phyloP scores from a whole-genome alignment of 1,140 invertebrate species.

The fruit fly (Drosophila melanogaster) region DNA sequence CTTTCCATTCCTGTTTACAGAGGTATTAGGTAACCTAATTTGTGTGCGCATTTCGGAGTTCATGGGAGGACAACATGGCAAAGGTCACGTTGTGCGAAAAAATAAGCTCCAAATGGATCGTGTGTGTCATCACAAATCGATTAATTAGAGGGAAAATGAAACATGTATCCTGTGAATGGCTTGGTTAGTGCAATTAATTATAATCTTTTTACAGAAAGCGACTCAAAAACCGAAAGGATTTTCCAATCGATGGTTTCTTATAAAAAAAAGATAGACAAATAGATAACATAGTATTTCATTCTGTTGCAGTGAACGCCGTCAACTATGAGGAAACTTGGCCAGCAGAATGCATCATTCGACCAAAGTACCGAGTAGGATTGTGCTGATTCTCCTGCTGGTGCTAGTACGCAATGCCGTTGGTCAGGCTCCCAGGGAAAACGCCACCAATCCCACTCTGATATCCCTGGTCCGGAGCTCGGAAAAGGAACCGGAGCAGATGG shows the following conservation, averaged over 20 bases:
- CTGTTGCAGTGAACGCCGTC: slow-evolving; percentile 6
- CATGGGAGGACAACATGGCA: background rate
- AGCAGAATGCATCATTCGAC: slow-evolving; percentile 28
- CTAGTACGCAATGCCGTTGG: background rate
- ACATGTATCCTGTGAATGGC: background rate
- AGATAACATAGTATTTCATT: background rate
- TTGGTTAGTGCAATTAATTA: background rate
- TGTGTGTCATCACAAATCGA: background rate
- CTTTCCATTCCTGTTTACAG: slow-evolving; percentile 5
- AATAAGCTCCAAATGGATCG: background rate
- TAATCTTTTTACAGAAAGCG: no score
- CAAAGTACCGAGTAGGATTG: slow-evolving; percentile 14
- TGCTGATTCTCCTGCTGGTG: slow-evolving; percentile 9
- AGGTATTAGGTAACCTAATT: slow-evolving; percentile 19
- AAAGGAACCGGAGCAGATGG: background rate
- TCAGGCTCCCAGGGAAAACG: background rate
- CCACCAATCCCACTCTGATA: slow-evolving; percentile 2
- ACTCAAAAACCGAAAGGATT: no score
- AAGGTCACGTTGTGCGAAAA: background rate
- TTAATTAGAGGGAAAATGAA: background rate
- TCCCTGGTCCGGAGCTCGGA: background rate
- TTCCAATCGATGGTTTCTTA: no score
- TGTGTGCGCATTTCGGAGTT: slow-evolving; percentile 8
- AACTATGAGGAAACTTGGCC: slow-evolving; percentile 28
- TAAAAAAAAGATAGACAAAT: no score